Base-by-base conservation (phyloP, 2,888 invertebrate species). In the Chalcis sispes region DNA sequence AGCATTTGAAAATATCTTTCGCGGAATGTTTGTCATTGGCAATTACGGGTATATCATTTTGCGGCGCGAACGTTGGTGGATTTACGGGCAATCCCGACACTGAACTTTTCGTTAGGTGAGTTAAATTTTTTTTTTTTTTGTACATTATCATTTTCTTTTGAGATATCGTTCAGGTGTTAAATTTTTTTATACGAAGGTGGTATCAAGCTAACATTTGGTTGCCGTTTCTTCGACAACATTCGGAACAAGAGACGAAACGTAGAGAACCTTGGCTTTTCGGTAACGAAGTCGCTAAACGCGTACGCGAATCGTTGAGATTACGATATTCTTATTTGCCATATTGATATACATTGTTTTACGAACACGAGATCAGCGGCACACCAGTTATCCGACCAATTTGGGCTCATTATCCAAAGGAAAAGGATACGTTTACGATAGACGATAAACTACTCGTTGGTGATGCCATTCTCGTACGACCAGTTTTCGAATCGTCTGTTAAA, bases 21-120 rank as follows among this genome's bases (percentile, higher is more conserved):
- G 97, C 98, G 0, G 99, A 99, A 99, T 95, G 98, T 82, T 90
- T 99, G 1, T 95, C 96, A 0, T 90, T 98, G 62, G 94, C 95
- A 0, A 89, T 96, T 0, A 92, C 95, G 7, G 99, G 99, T 0
- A 92, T 98, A 81, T 95, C 96, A 7, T 97, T 98, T 89, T 93
- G 94, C 81, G 99, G 99, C 2, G 97, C 99, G 10, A 99, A 99
- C 89, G 94, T 99, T 27, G 99, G 98, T 5, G 99, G 99, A 0
- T 99, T 99, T 92, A 99, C 99, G 90, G 94, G 95, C 80, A 97
- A 98, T 89, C 98, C 99, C 0, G 98, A 98, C 81, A 88, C 92
- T 0, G 98, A 99, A 87, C 91, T 99, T 48, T 91, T 98, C 84
- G 92, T 95, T 25, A 76, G 78, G 77, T 77, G 18, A 20, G 20